Evolutionary conservation across 92 coral and sea anemone genomes (phyloP).

Genomic region (Desmophyllum pertusum): DNA sequence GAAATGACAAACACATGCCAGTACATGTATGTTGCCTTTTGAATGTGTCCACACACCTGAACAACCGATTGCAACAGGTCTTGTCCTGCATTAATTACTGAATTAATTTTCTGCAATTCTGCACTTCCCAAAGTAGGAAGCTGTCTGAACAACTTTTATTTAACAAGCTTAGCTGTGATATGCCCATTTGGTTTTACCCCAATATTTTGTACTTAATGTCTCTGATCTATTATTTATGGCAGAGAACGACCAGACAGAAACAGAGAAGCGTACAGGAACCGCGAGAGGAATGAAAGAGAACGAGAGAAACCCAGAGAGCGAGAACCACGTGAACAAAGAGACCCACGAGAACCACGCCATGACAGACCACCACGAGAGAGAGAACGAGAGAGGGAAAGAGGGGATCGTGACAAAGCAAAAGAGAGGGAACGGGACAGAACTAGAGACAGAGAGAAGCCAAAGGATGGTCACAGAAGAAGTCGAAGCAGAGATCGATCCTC

Average conservation of each 20-base stretch:
- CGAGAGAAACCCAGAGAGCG: slow-evolving; percentile 57
- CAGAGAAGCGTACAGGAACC: slow-evolving; percentile 30
- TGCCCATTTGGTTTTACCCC: not conserved
- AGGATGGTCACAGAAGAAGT: slow-evolving; percentile 63
- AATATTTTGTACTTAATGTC: not conserved
- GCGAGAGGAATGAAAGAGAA: slow-evolving; percentile 34
- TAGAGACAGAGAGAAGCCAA: slow-evolving; percentile 62
- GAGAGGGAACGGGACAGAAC: slow-evolving; percentile 76
- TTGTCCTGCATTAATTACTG: too few species aligned
- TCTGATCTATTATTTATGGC: not conserved
- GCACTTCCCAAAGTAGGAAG: not conserved
- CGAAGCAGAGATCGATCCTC: slow-evolving; percentile 71
- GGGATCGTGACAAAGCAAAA: slow-evolving; percentile 62
- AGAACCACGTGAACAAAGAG: slow-evolving; percentile 70
- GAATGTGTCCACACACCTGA: too few species aligned
- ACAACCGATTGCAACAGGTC: too few species aligned
- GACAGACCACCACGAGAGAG: slow-evolving; percentile 75
- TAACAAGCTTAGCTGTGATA: not conserved
- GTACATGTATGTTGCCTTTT: too few species aligned
- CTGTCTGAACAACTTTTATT: not conserved
- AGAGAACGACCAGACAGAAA: slow-evolving; percentile 31
- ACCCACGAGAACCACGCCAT: slow-evolving; percentile 48
- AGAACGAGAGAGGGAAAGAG: slow-evolving; percentile 63
- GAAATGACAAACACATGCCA: too few species aligned
- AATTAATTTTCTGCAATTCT: too few species aligned